Conservation (phyloP, 1,140 invertebrate genomes). For the Harpegnathos saltator region DNA sequence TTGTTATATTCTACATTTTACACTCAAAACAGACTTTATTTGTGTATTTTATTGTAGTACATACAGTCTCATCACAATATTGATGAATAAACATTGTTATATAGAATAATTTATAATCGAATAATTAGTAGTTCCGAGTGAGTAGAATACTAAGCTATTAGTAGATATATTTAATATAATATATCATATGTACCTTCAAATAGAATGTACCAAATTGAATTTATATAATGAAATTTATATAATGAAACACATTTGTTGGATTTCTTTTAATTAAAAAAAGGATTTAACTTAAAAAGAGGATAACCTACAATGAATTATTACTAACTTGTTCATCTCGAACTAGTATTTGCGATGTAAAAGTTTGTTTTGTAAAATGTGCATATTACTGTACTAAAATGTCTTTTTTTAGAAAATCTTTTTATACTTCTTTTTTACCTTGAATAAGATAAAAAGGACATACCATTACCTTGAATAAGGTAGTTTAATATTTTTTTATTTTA, state of each 20-base stretch:
- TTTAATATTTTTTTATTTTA: not conserved
- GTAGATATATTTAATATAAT: not conserved
- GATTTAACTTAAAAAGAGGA: no score
- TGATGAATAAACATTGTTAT: slow-evolving; percentile 18
- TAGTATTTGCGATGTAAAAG: no score
- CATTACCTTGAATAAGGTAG: no score
- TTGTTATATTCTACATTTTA: no score
- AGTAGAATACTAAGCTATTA: not conserved
- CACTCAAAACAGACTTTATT: no score
- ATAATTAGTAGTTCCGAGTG: not conserved
- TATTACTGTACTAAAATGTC: no score
- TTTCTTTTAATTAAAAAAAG: no score
- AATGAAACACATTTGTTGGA: no score
- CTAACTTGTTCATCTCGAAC: no score
- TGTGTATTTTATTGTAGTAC: slow-evolving; percentile 3
- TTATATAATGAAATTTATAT: not conserved
- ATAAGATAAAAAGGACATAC: not conserved
- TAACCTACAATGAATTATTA: no score
- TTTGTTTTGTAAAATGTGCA: no score
- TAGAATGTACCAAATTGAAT: not conserved
- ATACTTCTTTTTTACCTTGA: not conserved
- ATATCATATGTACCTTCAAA: not conserved
- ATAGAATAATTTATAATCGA: slow-evolving; percentile 7
- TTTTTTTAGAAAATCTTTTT: no score
- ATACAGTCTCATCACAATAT: slow-evolving; percentile 33